Conservation (phyloP, 2,888 invertebrate species). For the Andrena flavipes region DNA sequence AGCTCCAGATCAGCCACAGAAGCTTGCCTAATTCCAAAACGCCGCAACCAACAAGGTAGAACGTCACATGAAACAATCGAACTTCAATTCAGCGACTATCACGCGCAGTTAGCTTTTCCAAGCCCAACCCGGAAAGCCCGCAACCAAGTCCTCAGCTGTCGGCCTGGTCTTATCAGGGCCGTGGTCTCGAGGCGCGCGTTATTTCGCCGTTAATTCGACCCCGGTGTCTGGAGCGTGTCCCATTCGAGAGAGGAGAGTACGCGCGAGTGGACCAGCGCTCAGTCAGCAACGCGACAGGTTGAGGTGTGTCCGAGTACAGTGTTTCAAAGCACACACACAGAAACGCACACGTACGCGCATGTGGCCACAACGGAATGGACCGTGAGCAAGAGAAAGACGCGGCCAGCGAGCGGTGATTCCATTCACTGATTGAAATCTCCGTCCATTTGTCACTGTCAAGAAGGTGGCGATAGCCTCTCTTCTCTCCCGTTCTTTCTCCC, state of each 20-base stretch:
- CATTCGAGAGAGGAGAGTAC: constrained; percentile 60
- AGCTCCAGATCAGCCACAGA: neutral
- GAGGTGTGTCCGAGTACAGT: constrained; percentile 75
- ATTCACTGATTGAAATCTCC: constrained; percentile 91
- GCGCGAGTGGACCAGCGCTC: constrained; percentile 70
- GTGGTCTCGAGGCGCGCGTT: constrained; percentile 18
- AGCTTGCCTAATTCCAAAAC: neutral
- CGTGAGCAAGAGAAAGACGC: constrained; percentile 73
- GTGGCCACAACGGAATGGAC: constrained; percentile 31
- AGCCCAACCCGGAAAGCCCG: neutral
- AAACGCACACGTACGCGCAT: constrained; percentile 35
- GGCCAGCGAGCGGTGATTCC: constrained; percentile 86
- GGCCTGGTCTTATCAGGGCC: neutral
- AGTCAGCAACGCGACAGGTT: constrained; percentile 79
- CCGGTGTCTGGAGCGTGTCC: constrained; percentile 43
- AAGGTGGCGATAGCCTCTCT: constrained; percentile 84
- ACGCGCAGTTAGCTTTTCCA: neutral
- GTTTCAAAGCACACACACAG: constrained; percentile 31
- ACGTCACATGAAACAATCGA: neutral
- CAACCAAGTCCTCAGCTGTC: too few relatives aligned
- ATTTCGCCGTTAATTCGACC: constrained; percentile 40
- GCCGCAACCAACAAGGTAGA: neutral
- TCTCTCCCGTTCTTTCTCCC: constrained; percentile 65
- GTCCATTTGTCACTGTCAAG: constrained; percentile 92
- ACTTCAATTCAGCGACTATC: neutral